Conservation (phyloP, 2,797 vertebrate species). For the Channa striata region DNA sequence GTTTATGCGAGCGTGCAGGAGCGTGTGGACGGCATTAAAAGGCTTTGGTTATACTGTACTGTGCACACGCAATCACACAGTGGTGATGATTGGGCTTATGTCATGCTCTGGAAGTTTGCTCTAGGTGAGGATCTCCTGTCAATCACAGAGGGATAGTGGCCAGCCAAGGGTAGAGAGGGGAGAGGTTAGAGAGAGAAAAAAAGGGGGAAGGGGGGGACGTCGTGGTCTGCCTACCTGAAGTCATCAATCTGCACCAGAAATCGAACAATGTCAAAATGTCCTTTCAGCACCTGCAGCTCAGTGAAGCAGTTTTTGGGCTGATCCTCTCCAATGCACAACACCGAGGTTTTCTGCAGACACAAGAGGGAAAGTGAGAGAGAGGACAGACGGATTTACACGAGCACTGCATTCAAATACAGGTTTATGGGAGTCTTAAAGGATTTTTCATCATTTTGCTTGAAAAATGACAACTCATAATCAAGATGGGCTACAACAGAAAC, state of each 20-base stretch:
- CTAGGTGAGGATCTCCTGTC: constrained; percentile 83
- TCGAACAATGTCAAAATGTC: constrained; percentile 96
- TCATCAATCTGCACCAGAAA: constrained; percentile 97
- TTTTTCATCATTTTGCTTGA: no score
- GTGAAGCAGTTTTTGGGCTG: constrained; percentile 96
- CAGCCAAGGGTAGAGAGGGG: constrained; percentile 70
- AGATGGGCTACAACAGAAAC: no score
- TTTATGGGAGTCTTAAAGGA: not conserved
- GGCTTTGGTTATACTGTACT: constrained; percentile 57
- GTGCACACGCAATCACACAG: constrained; percentile 61
- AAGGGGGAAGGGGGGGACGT: not conserved
- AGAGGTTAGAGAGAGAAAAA: constrained; percentile 34
- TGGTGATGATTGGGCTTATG: constrained; percentile 81
- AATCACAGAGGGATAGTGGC: constrained; percentile 78
- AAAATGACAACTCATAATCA: no score
- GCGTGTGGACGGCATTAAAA: constrained; percentile 44
- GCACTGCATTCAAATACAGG: not conserved
- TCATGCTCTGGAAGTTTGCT: constrained; percentile 84
- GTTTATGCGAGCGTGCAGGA: constrained; percentile 12
- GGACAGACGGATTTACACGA: constrained; percentile 11
- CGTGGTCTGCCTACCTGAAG: constrained; percentile 88
- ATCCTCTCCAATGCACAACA: constrained; percentile 94
- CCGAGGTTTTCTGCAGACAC: constrained; percentile 88
- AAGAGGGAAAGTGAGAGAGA: constrained; percentile 54
- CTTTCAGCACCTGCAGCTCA: constrained; percentile 95